Evolutionary conservation across 1,140 invertebrate species (phyloP), one percentile per base, ranked within the genome.

Genomic region (Chymomyza costata): DNA sequence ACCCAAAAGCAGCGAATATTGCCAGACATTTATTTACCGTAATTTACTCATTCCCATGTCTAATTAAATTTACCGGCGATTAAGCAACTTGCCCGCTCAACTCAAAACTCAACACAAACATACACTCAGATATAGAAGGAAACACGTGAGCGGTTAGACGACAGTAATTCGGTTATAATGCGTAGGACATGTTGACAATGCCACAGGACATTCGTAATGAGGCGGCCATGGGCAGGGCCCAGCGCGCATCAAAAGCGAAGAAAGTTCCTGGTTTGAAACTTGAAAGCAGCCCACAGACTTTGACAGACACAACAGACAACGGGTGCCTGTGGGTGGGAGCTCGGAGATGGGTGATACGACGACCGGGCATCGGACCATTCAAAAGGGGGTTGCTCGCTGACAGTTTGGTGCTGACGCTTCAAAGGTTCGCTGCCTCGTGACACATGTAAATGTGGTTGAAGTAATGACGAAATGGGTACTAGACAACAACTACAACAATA

Each of bases 161-260:
- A 63, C 68, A 68, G 71, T 82, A 82, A 82, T 82, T 82, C 80
- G 80, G 82, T 82, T 82, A 82, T 82, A 82, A 82, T 82, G 80
- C 80, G 71, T 65, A 82, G 80, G 78, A 82, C 71, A 82, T 82
- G 80, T 80, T 68, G 71, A 82, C 78, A 82, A 78, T 78, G 71
- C 78, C 70, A 82, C 67, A 82, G 78, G 78, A 82, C 78, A 82
- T 80, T 74, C 54, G 56, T 80, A 80, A 80, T 80, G 74, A 80
- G 73, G 51, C 56, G 68, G 65, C 53, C 37, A 52, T 40, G 25
- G 39, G 39, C 10, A 3, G 32, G 6, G 30, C 3, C 19, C 13
- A 17, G 61, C 35, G 25, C 53, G 59, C 56, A 52, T 68, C 64
- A 68, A 71, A 81, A 56, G 68, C 65, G 73, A 80, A 81, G 74